Base-by-base conservation (phyloP, 1,140 invertebrate species). In the Camponotus vicinus region DNA sequence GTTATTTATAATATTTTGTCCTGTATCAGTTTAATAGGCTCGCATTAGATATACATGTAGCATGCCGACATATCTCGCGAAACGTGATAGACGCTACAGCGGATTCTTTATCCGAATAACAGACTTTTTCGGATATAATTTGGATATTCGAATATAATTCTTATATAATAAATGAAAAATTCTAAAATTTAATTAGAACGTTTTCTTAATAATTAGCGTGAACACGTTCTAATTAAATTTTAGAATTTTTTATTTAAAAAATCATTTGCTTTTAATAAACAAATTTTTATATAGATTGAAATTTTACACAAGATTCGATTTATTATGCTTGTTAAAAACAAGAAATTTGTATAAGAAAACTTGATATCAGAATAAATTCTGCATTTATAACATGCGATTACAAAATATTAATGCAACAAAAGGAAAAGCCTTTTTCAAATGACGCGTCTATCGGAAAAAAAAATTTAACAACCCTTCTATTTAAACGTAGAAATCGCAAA, bases 261-360 rank as follows among this genome's bases (percentile, higher is more conserved):
- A 11, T 52, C 49, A 18, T 27, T 27, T 52, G 4, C 18, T 52
- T 52, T 5, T 52, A 52, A 52, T 15, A 52, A 52, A 52, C 4
- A 52, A 5, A 52, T 52, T 71, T 27, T 52, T 21, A 0, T 37
- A n/a, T n/a, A n/a, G 55, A 73, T 34, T 4, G 27, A 55, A 4
- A 15, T 71, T 57, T 75, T 75, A 21, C 21, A 59, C 7, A n/a
- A 75, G 13, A 21, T 75, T 34, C n/a, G 2, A 73, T 52, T 34
- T 18, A 32, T 63, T 5, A 63, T 21, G 27, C 13, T 59, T 27
- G 2, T 61, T 40, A 42, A 11, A 76, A 63, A 63, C 2, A 8
- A 76, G 40, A 9, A 40, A 75, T 75, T 57, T 61, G 37, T 21
- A 21, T 3, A 15, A 18, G 3, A 37, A 73, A 13, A 40, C 3